Conservation (phyloP, 2,888 invertebrate species). For the Xanthorhoe spadicearia region DNA sequence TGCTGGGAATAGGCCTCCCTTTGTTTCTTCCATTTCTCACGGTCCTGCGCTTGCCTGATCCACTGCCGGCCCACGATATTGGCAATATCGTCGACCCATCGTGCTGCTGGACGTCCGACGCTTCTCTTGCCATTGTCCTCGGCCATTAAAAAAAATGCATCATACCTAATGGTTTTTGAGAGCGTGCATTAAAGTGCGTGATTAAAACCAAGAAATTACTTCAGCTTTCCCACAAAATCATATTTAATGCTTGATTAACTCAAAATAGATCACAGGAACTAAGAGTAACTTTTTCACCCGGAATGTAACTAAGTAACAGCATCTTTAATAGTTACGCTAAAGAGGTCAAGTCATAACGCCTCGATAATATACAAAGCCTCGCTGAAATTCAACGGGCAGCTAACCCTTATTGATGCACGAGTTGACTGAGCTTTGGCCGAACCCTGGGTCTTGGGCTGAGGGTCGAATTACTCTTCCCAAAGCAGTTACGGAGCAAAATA, state of each 20-base stretch:
- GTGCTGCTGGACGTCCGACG: too few species aligned
- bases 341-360: conserved; percentile 42
- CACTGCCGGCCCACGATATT: too few species aligned
- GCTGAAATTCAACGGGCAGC: conserved; percentile 39
- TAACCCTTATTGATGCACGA: conserved; percentile 44
- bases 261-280: conserved; percentile 8
- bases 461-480: conserved; percentile 38
- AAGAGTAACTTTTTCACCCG: conserved; percentile 17
- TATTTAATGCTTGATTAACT: not conserved
- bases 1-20: too few species aligned
- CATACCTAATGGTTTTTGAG: too few species aligned
- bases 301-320: not conserved
- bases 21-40: too few species aligned
- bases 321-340: conserved; percentile 13
- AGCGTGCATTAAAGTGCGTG: too few species aligned
- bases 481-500: conserved; percentile 39
- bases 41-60: too few species aligned
- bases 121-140: too few species aligned
- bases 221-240: too few species aligned
- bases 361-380: conserved; percentile 39
- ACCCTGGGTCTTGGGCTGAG: conserved; percentile 27
- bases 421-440: conserved; percentile 35
- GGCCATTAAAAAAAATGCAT: too few species aligned
- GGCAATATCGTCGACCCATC: too few species aligned
- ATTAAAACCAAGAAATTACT: too few species aligned